These are phyloP conservation scores for Holotrichia oblita DNA, from an alignment of 1,140 invertebrate species.

Conservation along the genomic window DNA sequence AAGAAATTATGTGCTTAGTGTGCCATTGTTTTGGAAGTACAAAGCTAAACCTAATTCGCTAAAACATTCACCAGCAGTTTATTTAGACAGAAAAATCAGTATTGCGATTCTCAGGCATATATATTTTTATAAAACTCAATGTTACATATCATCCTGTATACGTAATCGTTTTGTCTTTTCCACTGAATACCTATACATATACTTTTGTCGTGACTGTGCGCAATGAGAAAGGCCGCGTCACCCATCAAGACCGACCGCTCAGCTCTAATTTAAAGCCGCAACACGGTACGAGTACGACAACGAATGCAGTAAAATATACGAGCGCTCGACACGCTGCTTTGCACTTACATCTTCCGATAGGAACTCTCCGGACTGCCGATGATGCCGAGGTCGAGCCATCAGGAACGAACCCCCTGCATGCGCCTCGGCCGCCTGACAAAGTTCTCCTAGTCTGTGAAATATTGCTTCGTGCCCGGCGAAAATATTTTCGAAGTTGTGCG, in stretches of 20 bases:
- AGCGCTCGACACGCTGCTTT: conserved; percentile 30
- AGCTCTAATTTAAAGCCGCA: conserved; percentile 16
- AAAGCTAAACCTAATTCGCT: too few species aligned
- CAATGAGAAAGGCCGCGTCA: conserved; percentile 27
- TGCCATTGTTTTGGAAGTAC: too few species aligned
- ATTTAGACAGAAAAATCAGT: too few species aligned
- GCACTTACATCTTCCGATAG: conserved; percentile 28
- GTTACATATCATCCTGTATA: too few species aligned
- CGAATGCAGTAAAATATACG: conserved; percentile 30
- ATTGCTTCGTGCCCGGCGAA: conserved; percentile 24
- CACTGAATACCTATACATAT: too few species aligned
- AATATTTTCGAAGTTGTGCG: conserved; percentile 7
- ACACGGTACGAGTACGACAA: conserved; percentile 4
- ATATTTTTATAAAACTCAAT: too few species aligned
- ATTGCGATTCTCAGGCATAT: too few species aligned
- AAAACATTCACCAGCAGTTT: too few species aligned
- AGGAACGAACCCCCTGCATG: background rate
- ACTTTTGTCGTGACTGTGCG: conserved; percentile 28
- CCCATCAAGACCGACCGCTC: background rate
- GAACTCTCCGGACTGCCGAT: too few species aligned
- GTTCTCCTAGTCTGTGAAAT: background rate
- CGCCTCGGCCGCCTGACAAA: conserved; percentile 7
- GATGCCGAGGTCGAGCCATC: background rate
- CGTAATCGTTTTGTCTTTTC: too few species aligned
- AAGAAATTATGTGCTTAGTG: too few species aligned